These are phyloP conservation scores for Chrysopilus asiliformis DNA, from an alignment of 2,888 invertebrate genomes.

Conservation along the genomic window DNA sequence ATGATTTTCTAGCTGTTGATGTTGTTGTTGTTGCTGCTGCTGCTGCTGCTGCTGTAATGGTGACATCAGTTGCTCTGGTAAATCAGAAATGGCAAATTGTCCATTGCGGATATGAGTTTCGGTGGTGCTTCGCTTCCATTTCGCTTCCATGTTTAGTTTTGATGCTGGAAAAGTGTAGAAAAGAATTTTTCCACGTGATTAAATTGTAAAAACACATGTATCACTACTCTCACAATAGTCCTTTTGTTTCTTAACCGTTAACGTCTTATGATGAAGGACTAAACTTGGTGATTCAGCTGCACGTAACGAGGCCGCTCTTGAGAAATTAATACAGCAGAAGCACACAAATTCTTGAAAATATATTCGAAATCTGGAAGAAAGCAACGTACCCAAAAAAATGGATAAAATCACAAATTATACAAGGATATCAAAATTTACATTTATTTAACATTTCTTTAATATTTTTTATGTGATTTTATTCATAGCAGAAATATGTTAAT, in stretches of 20 bases:
- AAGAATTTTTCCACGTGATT: no score
- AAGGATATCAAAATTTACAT: background rate
- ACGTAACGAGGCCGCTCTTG: slow-evolving; percentile 17
- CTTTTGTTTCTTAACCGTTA: slow-evolving; percentile 5
- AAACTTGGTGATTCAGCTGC: slow-evolving; percentile 23
- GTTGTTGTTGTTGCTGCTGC: no score
- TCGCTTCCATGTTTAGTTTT: slow-evolving; percentile 11
- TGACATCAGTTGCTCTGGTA: no score
- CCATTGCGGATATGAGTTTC: slow-evolving; percentile 28
- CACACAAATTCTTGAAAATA: slow-evolving; percentile 58
- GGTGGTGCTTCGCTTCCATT: slow-evolving; percentile 33
- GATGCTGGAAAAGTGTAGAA: background rate
- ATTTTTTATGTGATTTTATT: no score
- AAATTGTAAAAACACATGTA: no score
- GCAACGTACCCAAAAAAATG: no score
- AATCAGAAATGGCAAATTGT: no score
- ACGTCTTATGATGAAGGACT: slow-evolving; percentile 10
- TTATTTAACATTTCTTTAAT: no score
- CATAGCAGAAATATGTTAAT: no score
- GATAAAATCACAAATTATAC: background rate
- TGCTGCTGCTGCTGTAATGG: no score
- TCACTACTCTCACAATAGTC: slow-evolving; percentile 5
- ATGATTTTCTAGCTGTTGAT: no score
- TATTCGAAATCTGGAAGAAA: slow-evolving; percentile 46
- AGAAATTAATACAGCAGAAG: slow-evolving; percentile 39